A percentile compares a stretch with the other conserved stretches of the same genome.
Conservation (phyloP, 2,888 invertebrate genomes). For the Watsonalla cultraria region DNA sequence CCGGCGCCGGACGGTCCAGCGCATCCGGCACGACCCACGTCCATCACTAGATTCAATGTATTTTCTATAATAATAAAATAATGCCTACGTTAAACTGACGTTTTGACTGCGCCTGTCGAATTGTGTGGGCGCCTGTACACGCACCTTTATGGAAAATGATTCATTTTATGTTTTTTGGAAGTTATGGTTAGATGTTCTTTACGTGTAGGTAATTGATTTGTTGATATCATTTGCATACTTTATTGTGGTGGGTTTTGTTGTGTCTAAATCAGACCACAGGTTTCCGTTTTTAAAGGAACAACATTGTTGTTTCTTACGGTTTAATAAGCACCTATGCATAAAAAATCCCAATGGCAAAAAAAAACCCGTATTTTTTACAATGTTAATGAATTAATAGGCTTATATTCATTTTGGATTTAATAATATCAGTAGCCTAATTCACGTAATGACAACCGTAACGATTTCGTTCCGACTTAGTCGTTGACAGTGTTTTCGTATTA, state of each 20-base stretch:
- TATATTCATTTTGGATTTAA: no score
- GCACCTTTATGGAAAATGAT: conserved; percentile 39
- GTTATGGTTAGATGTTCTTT: conserved; percentile 29
- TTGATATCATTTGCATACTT: conserved; percentile 35
- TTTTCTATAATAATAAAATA: conserved; percentile 34
- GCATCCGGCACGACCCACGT: conserved; percentile 59
- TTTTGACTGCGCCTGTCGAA: conserved; percentile 19
- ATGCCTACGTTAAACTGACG: conserved; percentile 11
- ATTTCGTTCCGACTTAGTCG: no score
- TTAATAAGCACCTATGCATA: no score
- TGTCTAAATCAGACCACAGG: background rate
- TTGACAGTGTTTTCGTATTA: no score
- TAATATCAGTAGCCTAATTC: no score
- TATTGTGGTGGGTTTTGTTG: conserved; percentile 3
- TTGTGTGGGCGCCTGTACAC: conserved; percentile 32
- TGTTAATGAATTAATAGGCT: no score
- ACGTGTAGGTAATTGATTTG: conserved; percentile 35
- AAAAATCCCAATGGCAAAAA: no score
- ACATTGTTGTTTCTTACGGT: no score
- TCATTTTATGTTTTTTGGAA: conserved; percentile 38
- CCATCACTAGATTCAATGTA: conserved; percentile 42
- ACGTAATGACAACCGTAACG: no score
- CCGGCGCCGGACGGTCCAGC: conserved; percentile 53
- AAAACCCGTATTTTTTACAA: no score
- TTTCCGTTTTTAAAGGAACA: background rate